phyloP scores from a whole-genome alignment of 2,888 invertebrate species.

The Drosophila falleni region DNA sequence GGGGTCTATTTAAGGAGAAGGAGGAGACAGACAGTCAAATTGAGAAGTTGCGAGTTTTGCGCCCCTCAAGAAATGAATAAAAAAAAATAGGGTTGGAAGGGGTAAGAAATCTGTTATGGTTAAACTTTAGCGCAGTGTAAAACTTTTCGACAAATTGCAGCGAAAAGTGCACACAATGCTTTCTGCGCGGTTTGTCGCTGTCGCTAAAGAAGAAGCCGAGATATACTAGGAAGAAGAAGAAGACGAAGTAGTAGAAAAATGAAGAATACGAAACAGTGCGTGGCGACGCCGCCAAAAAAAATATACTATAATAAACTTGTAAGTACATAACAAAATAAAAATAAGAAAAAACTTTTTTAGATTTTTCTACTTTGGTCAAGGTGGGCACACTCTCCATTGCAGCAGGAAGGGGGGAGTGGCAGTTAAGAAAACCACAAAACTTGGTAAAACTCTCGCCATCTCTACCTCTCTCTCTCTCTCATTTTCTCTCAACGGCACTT shows the following conservation, averaged over 20 bases:
- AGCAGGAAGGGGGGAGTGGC: constrained; percentile 7
- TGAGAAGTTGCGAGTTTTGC: constrained; percentile 42
- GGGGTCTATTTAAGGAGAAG: neutral
- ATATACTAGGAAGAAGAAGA: neutral
- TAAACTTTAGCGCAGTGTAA: constrained; percentile 63
- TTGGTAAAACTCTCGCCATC: constrained; percentile 35
- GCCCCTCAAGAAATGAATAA: constrained; percentile 32
- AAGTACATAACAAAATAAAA: constrained; percentile 16
- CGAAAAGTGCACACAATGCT: constrained; percentile 70
- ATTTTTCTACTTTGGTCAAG: constrained; percentile 69
- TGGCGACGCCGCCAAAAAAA: constrained; percentile 65
- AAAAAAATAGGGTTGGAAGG: neutral
- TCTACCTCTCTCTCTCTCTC: neutral
- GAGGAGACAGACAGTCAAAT: constrained; percentile 20
- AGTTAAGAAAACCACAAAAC: constrained; percentile 69
- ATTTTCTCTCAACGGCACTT: neutral
- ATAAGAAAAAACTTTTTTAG: constrained; percentile 40
- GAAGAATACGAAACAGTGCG: constrained; percentile 63
- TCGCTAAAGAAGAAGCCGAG: constrained; percentile 4
- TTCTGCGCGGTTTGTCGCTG: constrained; percentile 20
- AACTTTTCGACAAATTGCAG: constrained; percentile 78
- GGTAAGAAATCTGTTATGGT: constrained; percentile 73
- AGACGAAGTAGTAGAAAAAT: constrained; percentile 5
- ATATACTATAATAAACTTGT: constrained; percentile 20
- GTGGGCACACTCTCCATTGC: constrained; percentile 47